These are phyloP conservation scores for Nothobranchius furzeri DNA, from an alignment of 2,113 vertebrate species.

Conservation along the genomic window DNA sequence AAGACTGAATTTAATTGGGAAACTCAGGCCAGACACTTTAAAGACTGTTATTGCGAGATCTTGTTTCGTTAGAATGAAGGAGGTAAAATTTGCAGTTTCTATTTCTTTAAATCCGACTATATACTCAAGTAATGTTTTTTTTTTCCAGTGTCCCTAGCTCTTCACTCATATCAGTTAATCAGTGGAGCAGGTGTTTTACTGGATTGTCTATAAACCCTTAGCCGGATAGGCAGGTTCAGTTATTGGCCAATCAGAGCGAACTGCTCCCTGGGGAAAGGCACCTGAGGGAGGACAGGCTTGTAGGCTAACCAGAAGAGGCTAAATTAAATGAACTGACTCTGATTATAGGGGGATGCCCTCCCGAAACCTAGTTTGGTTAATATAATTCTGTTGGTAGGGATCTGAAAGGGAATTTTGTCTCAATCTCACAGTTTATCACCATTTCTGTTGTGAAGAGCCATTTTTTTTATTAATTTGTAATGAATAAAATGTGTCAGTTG, in stretches of 20 bases:
- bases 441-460: not conserved
- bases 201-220: conserved; percentile 51
- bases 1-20: no score
- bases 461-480: not conserved
- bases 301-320: conserved; percentile 53
- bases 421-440: not conserved
- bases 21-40: no score
- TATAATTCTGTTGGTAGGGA: conserved; percentile 29
- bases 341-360: conserved; percentile 24
- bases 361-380: conserved; percentile 53
- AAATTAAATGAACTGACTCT: conserved; percentile 69
- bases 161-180: conserved; percentile 19
- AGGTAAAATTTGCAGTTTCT: no score
- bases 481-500: not conserved
- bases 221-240: conserved; percentile 46
- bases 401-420: conserved; percentile 6
- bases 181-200: conserved; percentile 64
- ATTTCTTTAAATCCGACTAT: not conserved
- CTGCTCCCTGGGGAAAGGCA: conserved; percentile 55
- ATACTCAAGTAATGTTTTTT: not conserved
- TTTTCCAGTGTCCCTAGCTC: not conserved
- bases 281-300: conserved; percentile 59
- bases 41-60: no score
- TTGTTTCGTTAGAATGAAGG: no score
- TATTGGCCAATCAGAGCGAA: conserved; percentile 60